Evolutionary conservation across 64 coral and sea anemone species (phyloP), one percentile per base, ranked within the genome.

Genomic region (Pocillopora verrucosa): DNA sequence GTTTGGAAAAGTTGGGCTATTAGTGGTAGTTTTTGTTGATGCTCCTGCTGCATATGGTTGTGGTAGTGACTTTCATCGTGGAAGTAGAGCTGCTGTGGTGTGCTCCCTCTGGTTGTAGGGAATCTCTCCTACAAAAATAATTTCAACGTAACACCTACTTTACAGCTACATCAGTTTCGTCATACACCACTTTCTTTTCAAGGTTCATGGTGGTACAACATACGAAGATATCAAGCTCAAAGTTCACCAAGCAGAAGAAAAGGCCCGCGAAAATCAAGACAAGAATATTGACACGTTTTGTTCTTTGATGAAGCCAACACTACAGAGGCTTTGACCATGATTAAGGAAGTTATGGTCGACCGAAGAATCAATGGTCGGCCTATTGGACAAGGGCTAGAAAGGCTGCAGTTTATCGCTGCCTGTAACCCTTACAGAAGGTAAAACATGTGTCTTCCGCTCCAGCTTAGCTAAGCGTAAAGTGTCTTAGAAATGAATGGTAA

Each of bases 221-320:
- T 51, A 51, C 41, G 41, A 51, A 51, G 41, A 51, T 1, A 51
- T 51, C 41, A 51, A 3, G 41, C 41, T 51, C 7, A 95, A 95
- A 74, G 94, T 95, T 16, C 59, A 87, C 59, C 94, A 95, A 35
- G 94, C 85, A 20, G 94, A 95, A 70, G 67, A 88, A 68, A 83
- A 92, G 79, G 94, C 94, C 11, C 25, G 58, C 45, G 61, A 95
- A 64, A 95, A 95, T 72, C 79, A 88, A 65, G 76, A 82, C 5
- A 76, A 88, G 58, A 89, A 85, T n/a, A 82, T 92, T 24, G 90
- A 95, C 69, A 95, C 94, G 4, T 95, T 59, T 22, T 92, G 14
- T 92, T 95, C 74, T 92, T 92, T 75, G 94, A 95, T 70, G 94
- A 95, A 65, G 94, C 94, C n/a, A 95, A 95, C 38, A 95, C 93